Percentiles rank a stretch among this genome's conserved stretches.
phyloP scores from a whole-genome alignment of 2,888 invertebrate species.

The Watsonalla binaria region DNA sequence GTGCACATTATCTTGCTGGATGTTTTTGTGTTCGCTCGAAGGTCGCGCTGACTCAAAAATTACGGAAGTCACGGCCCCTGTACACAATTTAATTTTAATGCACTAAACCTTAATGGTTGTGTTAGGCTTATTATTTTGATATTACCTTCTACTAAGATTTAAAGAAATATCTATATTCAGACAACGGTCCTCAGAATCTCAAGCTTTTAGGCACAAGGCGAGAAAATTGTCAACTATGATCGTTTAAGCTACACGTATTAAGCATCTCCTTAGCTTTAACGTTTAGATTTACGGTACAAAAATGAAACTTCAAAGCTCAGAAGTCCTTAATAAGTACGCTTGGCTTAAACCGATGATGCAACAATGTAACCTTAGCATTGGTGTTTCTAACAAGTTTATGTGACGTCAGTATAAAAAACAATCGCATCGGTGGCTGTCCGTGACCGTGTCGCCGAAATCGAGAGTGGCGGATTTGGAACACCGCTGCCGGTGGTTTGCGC shows the following conservation, averaged over 20 bases:
- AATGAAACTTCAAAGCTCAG: no score
- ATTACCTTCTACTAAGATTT: no score
- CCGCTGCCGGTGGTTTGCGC: constrained; percentile 28
- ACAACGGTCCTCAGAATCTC: not conserved
- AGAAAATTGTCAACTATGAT: no score
- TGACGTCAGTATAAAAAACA: constrained; percentile 18
- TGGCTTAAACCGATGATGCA: not conserved
- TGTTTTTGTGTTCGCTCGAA: constrained; percentile 25
- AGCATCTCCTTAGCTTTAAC: no score
- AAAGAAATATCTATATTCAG: no score
- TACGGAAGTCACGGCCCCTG: constrained; percentile 40
- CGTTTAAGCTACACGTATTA: no score
- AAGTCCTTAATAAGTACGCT: no score
- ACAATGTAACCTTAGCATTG: not conserved
- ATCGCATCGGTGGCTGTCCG: constrained; percentile 42
- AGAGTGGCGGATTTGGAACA: constrained; percentile 58
- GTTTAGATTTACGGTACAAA: no score
- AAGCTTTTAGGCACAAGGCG: no score
- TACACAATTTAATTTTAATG: not conserved
- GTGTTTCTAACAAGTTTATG: not conserved
- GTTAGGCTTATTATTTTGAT: no score
- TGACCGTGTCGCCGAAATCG: constrained; percentile 64
- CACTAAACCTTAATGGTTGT: not conserved
- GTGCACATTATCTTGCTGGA: constrained; percentile 22
- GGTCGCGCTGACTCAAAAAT: constrained; percentile 35